These are phyloP conservation scores for Speoplatyrhinus poulsoni DNA, from an alignment of 2,113 vertebrate genomes.

Conservation along the genomic window DNA sequence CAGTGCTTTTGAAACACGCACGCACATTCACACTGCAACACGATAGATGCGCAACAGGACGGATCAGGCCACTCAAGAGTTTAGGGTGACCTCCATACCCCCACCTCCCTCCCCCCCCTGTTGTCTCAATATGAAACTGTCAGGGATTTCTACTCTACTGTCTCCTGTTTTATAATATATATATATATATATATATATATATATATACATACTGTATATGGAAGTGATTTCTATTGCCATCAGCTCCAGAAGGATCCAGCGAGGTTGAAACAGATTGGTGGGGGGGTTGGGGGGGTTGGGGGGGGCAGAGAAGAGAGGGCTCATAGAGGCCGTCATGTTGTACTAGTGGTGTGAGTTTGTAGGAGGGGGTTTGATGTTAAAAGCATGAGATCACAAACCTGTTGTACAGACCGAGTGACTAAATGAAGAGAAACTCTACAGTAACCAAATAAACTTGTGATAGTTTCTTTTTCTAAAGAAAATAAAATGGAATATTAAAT, in stretches of 20 bases:
- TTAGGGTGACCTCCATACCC: constrained; percentile 4
- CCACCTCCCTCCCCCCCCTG: constrained; percentile 39
- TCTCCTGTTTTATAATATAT: constrained; percentile 13
- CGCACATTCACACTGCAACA: constrained; percentile 24
- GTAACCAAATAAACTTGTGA: constrained; percentile 76
- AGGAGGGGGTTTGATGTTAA: constrained; percentile 67
- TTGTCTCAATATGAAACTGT: constrained; percentile 54
- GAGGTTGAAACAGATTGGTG: constrained; percentile 33
- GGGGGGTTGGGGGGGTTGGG: no score
- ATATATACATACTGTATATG: constrained; percentile 18
- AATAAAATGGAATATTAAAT: constrained; percentile 69
- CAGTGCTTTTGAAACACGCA: constrained; percentile 54
- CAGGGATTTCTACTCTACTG: constrained; percentile 70
- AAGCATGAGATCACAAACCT: constrained; percentile 70
- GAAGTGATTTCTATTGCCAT: constrained; percentile 60
- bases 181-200: no score
- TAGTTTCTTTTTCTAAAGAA: constrained; percentile 75
- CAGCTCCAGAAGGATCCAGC: constrained; percentile 40
- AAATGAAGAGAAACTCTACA: constrained; percentile 73
- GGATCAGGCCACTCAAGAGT: constrained; percentile 61
- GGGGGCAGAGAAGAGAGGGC: constrained; percentile 20
- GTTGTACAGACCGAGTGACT: constrained; percentile 62
- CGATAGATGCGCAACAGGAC: constrained; percentile 63
- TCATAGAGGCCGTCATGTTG: constrained; percentile 59
- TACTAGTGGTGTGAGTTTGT: constrained; percentile 63